Percentiles rank a stretch among this genome's conserved stretches.
phyloP scores from a whole-genome alignment of 64 coral and sea anemone genomes.

The Anthopleura sola region DNA sequence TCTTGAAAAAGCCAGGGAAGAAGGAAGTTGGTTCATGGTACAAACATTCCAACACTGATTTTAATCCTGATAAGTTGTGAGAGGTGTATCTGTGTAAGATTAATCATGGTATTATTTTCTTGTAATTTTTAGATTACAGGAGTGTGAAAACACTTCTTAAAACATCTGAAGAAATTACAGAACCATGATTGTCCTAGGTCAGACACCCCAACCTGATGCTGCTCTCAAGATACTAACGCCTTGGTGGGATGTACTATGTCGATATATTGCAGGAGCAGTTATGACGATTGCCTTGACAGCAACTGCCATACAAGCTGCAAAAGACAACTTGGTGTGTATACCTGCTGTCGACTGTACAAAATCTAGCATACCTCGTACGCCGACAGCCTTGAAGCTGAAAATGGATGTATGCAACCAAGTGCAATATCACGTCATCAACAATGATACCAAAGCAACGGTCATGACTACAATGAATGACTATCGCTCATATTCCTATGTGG shows the following conservation, averaged over 20 bases:
- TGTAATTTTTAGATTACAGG: not conserved
- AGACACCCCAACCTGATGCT: not conserved
- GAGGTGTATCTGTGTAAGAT: too few species aligned
- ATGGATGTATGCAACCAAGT: slow-evolving; percentile 6
- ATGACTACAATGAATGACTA: slow-evolving; percentile 17
- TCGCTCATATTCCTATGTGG: slow-evolving; percentile 20
- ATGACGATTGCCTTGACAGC: slow-evolving; percentile 1
- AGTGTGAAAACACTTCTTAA: not conserved
- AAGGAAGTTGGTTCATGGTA: too few species aligned
- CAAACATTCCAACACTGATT: too few species aligned
- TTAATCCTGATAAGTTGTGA: not conserved
- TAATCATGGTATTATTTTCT: too few species aligned
- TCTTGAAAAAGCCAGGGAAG: too few species aligned
- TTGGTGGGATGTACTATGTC: slow-evolving; percentile 26
- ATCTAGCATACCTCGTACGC: not conserved
- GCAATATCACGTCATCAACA: not conserved
- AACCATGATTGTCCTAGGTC: not conserved
- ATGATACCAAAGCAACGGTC: not conserved
- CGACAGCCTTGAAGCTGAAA: not conserved
- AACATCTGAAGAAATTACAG: not conserved
- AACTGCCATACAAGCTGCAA: slow-evolving; percentile 10
- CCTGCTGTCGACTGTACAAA: slow-evolving; percentile 22
- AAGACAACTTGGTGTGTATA: slow-evolving; percentile 27
- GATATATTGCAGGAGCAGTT: slow-evolving; percentile 12
- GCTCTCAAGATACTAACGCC: slow-evolving; percentile 4